A percentile compares a stretch with the other conserved stretches of the same genome.
Evolutionary conservation across 2,113 vertebrate species (phyloP).

Genomic region (Circaetus cinerascens): DNA sequence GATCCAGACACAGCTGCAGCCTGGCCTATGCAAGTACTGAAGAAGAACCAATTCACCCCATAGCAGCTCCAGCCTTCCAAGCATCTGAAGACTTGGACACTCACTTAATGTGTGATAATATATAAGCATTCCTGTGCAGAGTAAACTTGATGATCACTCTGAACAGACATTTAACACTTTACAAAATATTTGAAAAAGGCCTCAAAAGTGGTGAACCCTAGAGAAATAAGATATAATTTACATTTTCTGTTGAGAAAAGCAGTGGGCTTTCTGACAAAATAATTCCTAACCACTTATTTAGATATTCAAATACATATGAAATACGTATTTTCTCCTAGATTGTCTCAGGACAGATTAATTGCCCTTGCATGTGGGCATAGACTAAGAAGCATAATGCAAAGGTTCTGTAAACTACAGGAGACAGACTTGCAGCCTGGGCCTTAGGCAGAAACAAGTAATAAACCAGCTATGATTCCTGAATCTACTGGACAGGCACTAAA

Average conservation of each 20-base stretch:
- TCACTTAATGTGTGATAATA: neutral
- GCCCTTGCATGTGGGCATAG: neutral
- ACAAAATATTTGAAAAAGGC: neutral
- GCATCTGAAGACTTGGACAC: neutral
- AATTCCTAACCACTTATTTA: neutral
- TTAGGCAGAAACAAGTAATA: neutral
- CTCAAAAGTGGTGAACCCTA: neutral
- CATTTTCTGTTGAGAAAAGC: neutral
- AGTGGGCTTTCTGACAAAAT: neutral
- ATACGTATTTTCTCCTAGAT: neutral
- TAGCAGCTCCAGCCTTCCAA: neutral
- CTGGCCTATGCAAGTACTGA: neutral
- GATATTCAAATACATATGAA: neutral
- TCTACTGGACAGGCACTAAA: neutral
- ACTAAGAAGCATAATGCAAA: neutral
- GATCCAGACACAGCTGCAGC: neutral
- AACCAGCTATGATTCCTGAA: neutral
- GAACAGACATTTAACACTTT: neutral
- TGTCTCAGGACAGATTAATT: neutral
- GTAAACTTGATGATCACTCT: neutral
- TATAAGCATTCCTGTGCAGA: neutral
- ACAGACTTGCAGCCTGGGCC: neutral
- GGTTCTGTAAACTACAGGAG: neutral
- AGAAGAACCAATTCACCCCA: neutral
- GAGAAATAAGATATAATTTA: neutral